Evolutionary conservation across 2,888 invertebrate species (phyloP).

Genomic region (Agrotis ipsilon): DNA sequence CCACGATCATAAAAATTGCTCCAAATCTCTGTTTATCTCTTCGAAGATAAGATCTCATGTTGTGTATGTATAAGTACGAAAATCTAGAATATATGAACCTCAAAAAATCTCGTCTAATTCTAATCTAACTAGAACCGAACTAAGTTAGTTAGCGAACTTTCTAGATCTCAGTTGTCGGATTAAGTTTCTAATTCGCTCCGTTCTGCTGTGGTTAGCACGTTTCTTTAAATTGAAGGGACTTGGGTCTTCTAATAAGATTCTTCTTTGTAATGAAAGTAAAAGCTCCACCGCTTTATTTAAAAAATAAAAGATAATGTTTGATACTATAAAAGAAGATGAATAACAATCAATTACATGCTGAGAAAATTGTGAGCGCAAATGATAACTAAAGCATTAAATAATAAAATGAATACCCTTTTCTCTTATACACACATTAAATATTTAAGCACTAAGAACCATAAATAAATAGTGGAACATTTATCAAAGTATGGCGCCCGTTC

Average conservation of each 20-base stretch:
- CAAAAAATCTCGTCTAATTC: slow-evolving; percentile 1
- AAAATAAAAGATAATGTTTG: neutral
- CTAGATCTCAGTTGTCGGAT: slow-evolving; percentile 45
- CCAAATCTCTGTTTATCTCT: no score
- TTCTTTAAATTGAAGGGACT: slow-evolving; percentile 38
- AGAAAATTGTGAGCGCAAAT: neutral
- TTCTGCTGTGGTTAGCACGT: neutral
- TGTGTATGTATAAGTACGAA: no score
- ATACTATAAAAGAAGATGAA: neutral
- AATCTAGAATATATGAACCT: neutral
- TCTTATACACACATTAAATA: neutral
- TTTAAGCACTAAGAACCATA: slow-evolving; percentile 5
- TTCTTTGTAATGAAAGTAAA: slow-evolving; percentile 28
- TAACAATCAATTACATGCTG: neutral
- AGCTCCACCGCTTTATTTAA: slow-evolving; percentile 2
- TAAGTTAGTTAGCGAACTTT: slow-evolving; percentile 28
- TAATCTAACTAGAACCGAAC: slow-evolving; percentile 19
- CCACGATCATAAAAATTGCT: no score
- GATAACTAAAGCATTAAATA: neutral
- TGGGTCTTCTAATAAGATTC: slow-evolving; percentile 5
- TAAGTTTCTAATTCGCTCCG: slow-evolving; percentile 22
- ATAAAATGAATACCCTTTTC: neutral
- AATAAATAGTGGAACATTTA: slow-evolving; percentile 31
- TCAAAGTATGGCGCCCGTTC: slow-evolving; percentile 18
- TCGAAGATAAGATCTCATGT: no score